Conservation (phyloP, 2,797 vertebrate genomes). For the Pachyuromys duprasi region DNA sequence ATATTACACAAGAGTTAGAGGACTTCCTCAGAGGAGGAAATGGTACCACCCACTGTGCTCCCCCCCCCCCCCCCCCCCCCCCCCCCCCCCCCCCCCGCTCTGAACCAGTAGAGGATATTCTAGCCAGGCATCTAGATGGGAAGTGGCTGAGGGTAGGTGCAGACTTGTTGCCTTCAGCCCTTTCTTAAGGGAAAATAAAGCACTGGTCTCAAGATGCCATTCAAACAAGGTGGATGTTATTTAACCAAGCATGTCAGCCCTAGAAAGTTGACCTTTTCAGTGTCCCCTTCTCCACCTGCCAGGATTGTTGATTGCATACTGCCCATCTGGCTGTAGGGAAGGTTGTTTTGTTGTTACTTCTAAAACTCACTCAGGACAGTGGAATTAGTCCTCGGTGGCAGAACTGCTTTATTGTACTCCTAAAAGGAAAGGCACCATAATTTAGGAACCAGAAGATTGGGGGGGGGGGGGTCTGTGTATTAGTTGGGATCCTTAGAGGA, state of each 20-base stretch:
- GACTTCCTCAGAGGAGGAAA: conserved; percentile 31
- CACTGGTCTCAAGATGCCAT: conserved; percentile 26
- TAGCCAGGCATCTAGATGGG: background rate
- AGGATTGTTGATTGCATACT: background rate
- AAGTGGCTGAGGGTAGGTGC: background rate
- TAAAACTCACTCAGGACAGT: conserved; percentile 21
- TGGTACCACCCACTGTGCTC: background rate
- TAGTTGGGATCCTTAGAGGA: background rate
- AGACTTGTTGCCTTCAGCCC: background rate
- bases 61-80: too few species aligned
- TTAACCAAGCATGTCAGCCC: background rate
- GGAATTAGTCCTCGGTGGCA: background rate
- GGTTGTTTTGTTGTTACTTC: background rate
- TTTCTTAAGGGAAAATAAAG: background rate
- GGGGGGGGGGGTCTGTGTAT: background rate
- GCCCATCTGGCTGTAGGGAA: background rate
- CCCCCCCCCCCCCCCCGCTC: background rate
- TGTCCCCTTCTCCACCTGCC: background rate
- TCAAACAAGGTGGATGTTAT: background rate
- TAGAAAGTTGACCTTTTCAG: background rate
- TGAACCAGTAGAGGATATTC: background rate
- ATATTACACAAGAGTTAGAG: background rate
- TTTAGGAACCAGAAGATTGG: conserved; percentile 44
- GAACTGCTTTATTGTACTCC: conserved; percentile 45
- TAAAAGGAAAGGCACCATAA: background rate